Evolutionary conservation across 2,797 vertebrate genomes (phyloP).

Genomic region (Phylloscopus collybita): DNA sequence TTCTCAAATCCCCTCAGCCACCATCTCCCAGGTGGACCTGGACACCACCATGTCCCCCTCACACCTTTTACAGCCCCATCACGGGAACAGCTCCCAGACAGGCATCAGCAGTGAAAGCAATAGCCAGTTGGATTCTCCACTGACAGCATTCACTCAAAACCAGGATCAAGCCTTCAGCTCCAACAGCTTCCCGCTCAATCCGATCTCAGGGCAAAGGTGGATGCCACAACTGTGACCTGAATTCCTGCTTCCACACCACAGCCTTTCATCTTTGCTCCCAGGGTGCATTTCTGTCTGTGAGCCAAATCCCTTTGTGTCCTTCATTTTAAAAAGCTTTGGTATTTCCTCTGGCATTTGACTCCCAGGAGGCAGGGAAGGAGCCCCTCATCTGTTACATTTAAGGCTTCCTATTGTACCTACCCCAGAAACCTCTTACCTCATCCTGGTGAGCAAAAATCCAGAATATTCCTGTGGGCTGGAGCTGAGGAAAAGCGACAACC

Average conservation of each 20-base stretch:
- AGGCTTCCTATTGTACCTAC: background rate
- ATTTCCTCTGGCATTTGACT: background rate
- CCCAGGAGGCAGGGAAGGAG: background rate
- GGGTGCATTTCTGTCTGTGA: background rate
- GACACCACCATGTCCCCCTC: no score
- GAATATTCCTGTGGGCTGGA: background rate
- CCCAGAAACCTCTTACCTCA: background rate
- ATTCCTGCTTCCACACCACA: background rate
- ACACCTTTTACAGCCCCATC: background rate
- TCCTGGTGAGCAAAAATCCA: background rate
- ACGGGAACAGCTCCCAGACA: background rate
- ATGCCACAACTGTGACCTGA: background rate
- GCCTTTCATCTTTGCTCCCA: background rate
- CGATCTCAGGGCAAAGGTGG: rapidly evolving
- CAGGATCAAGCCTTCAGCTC: background rate
- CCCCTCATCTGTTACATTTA: rapidly evolving
- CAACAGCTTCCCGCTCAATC: background rate
- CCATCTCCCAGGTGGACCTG: background rate
- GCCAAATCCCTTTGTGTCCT: background rate
- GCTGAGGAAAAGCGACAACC: background rate
- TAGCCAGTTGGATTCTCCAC: background rate
- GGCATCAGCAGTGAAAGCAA: background rate
- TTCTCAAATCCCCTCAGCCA: background rate
- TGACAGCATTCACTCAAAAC: background rate
- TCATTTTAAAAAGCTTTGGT: background rate